Evolutionary conservation across 2,113 vertebrate genomes (phyloP).

Genomic region (Urocolius indicus): DNA sequence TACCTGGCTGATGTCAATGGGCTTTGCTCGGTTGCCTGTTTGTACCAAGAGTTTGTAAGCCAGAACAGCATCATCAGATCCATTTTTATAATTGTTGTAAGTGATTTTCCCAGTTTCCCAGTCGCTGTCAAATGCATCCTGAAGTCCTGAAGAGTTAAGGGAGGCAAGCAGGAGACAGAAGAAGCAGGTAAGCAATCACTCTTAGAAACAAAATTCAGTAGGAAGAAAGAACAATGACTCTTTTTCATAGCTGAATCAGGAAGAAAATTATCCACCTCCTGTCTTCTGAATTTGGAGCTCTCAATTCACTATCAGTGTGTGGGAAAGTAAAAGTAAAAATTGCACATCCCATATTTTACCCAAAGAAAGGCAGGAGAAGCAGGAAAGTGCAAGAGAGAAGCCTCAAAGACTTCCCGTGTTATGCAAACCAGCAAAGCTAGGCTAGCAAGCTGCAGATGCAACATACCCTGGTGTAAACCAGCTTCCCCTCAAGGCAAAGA

Average conservation of each 20-base stretch:
- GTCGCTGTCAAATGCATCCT: constrained; percentile 94
- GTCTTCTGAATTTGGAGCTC: not conserved
- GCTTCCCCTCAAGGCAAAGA: not conserved
- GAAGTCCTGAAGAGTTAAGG: constrained; percentile 83
- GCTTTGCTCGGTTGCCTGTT: constrained; percentile 91
- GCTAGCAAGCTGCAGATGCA: not conserved
- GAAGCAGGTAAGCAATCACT: not conserved
- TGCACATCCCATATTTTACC: not conserved
- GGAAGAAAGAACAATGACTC: not conserved
- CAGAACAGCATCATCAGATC: constrained; percentile 92
- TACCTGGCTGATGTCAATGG: constrained; percentile 91
- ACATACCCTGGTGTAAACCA: not conserved
- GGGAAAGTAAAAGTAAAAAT: not conserved
- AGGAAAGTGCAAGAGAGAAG: not conserved
- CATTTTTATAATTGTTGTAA: constrained; percentile 89
- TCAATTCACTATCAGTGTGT: not conserved
- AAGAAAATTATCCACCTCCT: not conserved
- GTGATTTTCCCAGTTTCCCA: constrained; percentile 93
- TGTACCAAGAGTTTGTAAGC: constrained; percentile 97
- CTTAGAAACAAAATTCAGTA: not conserved
- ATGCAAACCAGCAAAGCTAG: not conserved
- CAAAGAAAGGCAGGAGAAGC: not conserved
- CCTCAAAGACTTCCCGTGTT: not conserved
- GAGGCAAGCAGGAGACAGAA: constrained; percentile 6
- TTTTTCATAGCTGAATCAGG: not conserved